Evolutionary conservation across 2,113 vertebrate genomes (phyloP).

Genomic region (Percina caprodes): DNA sequence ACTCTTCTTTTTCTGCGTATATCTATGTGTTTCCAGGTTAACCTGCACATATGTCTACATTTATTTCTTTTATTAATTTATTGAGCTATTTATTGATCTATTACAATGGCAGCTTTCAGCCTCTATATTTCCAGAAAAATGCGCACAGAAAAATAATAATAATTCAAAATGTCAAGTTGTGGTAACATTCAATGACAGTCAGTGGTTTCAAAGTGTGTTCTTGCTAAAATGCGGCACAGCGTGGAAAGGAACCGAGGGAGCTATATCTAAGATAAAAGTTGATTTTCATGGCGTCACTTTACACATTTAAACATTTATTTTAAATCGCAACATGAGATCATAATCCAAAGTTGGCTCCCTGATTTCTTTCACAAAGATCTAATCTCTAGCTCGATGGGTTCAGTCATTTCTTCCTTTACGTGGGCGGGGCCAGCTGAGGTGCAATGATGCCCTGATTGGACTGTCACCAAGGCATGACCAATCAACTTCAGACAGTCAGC

Average conservation of each 20-base stretch:
- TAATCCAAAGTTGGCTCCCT: neutral
- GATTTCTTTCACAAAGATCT: neutral
- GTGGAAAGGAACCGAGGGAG: neutral
- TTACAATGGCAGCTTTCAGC: neutral
- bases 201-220: neutral
- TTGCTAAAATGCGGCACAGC: neutral
- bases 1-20: neutral
- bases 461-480: constrained; percentile 35
- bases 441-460: constrained; percentile 28
- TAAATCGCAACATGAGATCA: neutral
- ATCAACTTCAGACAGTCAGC: constrained; percentile 43
- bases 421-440: constrained; percentile 6
- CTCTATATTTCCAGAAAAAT: neutral
- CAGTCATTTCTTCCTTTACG: neutral
- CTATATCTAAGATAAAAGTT: neutral
- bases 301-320: constrained; percentile 6
- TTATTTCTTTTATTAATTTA: neutral
- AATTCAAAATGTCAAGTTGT: neutral
- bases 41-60: neutral
- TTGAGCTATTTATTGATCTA: neutral
- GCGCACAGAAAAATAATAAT: neutral
- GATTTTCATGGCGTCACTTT: neutral
- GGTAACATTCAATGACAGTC: neutral
- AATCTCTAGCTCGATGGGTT: neutral
- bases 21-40: neutral